phyloP scores from a whole-genome alignment of 1,140 invertebrate species.

The Hyles euphorbiae region DNA sequence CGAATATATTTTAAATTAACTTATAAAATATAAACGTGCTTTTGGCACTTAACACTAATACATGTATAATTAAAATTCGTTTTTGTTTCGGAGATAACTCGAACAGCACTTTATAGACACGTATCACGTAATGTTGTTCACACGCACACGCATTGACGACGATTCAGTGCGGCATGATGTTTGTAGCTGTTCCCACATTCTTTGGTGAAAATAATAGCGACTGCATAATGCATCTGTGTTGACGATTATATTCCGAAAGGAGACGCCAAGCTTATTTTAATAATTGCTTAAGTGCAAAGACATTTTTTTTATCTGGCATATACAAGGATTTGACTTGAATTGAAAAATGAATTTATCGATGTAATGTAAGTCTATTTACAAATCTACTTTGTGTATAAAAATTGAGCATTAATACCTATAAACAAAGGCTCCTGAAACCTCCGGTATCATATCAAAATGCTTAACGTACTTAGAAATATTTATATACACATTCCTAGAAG shows the following conservation, averaged over 20 bases:
- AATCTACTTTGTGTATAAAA: conserved; percentile 53
- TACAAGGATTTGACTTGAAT: too few species aligned
- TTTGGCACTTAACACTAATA: conserved; percentile 67
- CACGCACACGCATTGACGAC: not conserved
- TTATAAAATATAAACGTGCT: conserved; percentile 64
- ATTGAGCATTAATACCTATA: conserved; percentile 65
- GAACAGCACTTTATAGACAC: too few species aligned
- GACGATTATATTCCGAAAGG: too few species aligned
- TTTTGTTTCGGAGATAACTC: conserved; percentile 16
- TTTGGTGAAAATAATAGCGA: conserved; percentile 43
- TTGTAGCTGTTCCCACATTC: conserved; percentile 36
- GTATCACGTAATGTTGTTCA: conserved; percentile 12
- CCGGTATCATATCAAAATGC: conserved; percentile 48
- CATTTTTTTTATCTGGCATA: too few species aligned
- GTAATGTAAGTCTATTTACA: conserved; percentile 58
- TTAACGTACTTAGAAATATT: conserved; percentile 20
- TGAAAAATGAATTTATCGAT: conserved; percentile 21
- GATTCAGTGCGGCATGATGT: not conserved
- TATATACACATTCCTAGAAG: conserved; percentile 23
- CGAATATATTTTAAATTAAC: conserved; percentile 51
- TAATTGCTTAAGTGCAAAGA: too few species aligned
- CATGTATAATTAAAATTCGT: not conserved
- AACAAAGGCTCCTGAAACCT: conserved; percentile 55
- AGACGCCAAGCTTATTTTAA: too few species aligned
- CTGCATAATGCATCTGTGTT: too few species aligned